Base-by-base conservation (phyloP, 2,113 vertebrate species). In the Calonectris borealis region DNA sequence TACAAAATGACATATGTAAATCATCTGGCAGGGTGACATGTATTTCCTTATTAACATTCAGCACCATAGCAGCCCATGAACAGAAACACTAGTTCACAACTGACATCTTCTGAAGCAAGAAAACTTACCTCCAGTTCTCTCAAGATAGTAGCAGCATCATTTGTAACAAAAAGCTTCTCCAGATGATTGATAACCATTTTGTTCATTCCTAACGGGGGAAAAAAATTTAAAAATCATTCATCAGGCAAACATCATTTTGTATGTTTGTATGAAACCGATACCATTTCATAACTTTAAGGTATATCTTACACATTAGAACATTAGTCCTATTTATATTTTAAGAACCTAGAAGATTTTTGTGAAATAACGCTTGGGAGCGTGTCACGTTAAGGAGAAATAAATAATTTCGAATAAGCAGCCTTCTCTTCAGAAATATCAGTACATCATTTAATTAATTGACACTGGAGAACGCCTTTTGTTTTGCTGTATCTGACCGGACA, bases 151-250 rank as follows among this genome's bases (percentile, higher is more conserved):
- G 99, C 99, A 26, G 99, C 99, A 88, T 99, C 99, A 75, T 99
- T 99, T 81, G 99, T 99, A 95, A 99, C 99, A 96, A 99, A 99
- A 90, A 99, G 98, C 88, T 99, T 99, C 97, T 99, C 99, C 97
- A 99, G 88, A 70, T 99, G 99, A 97, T 99, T 99, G 97, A 99
- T 99, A 94, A 99, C 99, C 99, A 99, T 99, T 98, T 99, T 99
- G 96, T 99, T 99, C 99, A 99, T 99, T 61, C 99, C 99, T 99
- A 87, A 60, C 65, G 16, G 25, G 7, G 6, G 6, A 13, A 26
- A 38, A 6, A 20, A 22, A 19, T 8, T 5, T 13, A 7, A 38
- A 76, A 75, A 36, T 13, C 1, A 77, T 40, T 32, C 5, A 22
- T 76, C 21, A 65, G 52, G 13, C 16, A 91, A 82, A 21, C 5